Percentiles rank a stretch among this genome's conserved stretches.
These are phyloP conservation scores for Zapus hudsonius DNA, from an alignment of 2,113 vertebrate species.

Conservation along the genomic window DNA sequence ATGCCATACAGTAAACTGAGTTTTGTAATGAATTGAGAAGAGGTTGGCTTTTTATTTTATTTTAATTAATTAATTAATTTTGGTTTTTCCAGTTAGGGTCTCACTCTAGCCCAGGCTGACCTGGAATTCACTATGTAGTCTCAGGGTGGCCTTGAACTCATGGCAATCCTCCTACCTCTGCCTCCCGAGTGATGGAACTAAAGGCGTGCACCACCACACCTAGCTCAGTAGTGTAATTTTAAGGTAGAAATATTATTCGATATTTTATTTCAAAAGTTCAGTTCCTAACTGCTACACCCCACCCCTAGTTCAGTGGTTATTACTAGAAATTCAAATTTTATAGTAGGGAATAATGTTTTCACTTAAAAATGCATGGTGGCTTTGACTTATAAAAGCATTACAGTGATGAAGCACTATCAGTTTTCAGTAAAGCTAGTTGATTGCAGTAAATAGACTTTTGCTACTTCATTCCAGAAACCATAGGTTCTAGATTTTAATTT, in stretches of 20 bases:
- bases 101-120: no score
- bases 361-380: neutral
- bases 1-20: neutral
- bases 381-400: neutral
- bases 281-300: neutral
- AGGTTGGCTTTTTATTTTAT: neutral
- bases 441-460: neutral
- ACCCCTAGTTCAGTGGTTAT: neutral
- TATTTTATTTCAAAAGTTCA: slow-evolving; percentile 20
- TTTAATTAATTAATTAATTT: no score
- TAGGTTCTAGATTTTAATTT: slow-evolving; percentile 27
- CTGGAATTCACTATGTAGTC: no score
- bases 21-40: neutral
- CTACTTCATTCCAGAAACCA: slow-evolving; percentile 51
- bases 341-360: neutral
- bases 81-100: neutral
- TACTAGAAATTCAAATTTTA: neutral
- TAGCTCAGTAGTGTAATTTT: neutral
- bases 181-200: no score
- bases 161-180: no score
- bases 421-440: slow-evolving; percentile 5
- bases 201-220: no score
- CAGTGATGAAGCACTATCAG: neutral
- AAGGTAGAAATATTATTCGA: neutral
- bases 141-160: no score